Base-by-base conservation (phyloP, 64 coral and sea anemone genomes). In the Catalaphyllia jardinei region DNA sequence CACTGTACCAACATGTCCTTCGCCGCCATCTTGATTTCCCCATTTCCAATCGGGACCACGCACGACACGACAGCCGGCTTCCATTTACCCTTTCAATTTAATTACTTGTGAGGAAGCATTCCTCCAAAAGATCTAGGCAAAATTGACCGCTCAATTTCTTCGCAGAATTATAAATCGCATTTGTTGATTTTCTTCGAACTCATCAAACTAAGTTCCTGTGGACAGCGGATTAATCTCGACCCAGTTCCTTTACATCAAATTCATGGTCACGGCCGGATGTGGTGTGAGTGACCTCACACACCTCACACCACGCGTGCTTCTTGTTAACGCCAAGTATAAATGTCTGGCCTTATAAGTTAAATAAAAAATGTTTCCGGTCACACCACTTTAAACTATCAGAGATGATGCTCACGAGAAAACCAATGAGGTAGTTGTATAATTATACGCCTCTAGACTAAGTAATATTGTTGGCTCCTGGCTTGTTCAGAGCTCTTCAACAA, bases 1-100 rank as follows among this genome's bases (percentile, higher is more conserved):
- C 52, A 98, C 95, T 25, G 95, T 98, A 15, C 95, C 95, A 33
- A 94, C 89, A 79, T 86, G 88, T 62, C 95, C 95, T 75, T 98
- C 95, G 75, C 95, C 89, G 79, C 95, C 95, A 98, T 98, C 95
- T 98, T 98, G 95, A 49, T 98, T 89, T 1, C 79, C 89, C 95
- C 95, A 98, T 55, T 96, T 96, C 95, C 95, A 96, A 78, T 96
- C 92, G 55, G 87, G 82, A 18, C 95, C 95, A 30, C 95, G 95
- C 4, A 98, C 95, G 29, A 98, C 95, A 17, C 95, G 95, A 62
- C 87, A 61, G 22, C 95, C 95, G 22, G 67, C 64, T 86, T 98
- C 92, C 95, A 98, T 98, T 88, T 52, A 19, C 61, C 67, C n/a
- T 83, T 87, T 50, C 16, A 62, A 46, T 38, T 71, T 3, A 29